phyloP scores from a whole-genome alignment of 2,113 vertebrate species.

The Bagarius yarrelli region DNA sequence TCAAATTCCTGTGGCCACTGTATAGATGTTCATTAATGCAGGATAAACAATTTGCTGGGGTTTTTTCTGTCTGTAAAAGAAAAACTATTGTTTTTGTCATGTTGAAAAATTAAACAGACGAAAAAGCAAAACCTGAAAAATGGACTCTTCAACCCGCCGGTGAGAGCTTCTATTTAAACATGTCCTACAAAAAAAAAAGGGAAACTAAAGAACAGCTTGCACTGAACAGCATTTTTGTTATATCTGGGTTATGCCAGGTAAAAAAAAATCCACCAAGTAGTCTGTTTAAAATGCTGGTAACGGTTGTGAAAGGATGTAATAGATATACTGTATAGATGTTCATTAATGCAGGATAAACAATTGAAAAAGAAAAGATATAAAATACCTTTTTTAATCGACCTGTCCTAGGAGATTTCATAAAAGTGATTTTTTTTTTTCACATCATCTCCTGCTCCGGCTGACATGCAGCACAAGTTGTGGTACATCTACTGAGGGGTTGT shows the following conservation, averaged over 20 bases:
- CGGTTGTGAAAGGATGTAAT: slow-evolving; percentile 56
- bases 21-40: too few relatives aligned
- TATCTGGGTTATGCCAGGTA: slow-evolving; percentile 44
- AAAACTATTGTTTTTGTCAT: slow-evolving; percentile 26
- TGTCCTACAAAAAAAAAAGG: slow-evolving; percentile 41
- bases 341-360: too few relatives aligned
- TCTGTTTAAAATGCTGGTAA: slow-evolving; percentile 36
- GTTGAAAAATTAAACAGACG: neutral
- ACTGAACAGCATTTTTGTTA: slow-evolving; percentile 25
- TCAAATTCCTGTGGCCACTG: too few relatives aligned
- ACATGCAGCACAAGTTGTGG: too few relatives aligned
- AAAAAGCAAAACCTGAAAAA: slow-evolving; percentile 13
- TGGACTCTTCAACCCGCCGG: slow-evolving; percentile 7
- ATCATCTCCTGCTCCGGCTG: too few relatives aligned
- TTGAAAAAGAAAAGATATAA: too few relatives aligned
- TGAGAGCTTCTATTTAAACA: slow-evolving; percentile 52
- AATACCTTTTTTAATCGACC: too few relatives aligned
- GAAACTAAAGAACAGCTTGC: slow-evolving; percentile 28
- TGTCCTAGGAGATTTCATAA: too few relatives aligned
- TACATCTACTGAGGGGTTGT: too few relatives aligned
- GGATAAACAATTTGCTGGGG: neutral
- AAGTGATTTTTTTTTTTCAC: too few relatives aligned
- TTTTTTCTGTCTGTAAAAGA: slow-evolving; percentile 48
- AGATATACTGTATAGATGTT: too few relatives aligned
- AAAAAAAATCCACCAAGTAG: neutral